Conservation (phyloP, 2,888 invertebrate species). For the Hypolimnas misippus region DNA sequence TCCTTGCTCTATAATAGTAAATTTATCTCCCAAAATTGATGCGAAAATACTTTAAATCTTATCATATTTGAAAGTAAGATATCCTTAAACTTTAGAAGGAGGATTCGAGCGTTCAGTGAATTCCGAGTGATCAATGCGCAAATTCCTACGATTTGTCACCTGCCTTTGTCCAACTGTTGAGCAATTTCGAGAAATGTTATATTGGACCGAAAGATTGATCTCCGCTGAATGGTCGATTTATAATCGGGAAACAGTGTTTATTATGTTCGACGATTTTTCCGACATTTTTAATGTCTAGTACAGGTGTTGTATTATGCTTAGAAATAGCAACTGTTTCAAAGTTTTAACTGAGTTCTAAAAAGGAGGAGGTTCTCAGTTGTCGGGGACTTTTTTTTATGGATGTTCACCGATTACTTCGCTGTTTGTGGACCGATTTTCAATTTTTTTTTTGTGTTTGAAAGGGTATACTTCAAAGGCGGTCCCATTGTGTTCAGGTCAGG, state of each 20-base stretch:
- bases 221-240: conserved; percentile 14
- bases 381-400: too few relatives aligned
- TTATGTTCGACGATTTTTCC: conserved; percentile 2
- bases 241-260: conserved; percentile 2
- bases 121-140: conserved; percentile 25
- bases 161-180: conserved; percentile 37
- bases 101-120: conserved; percentile 19
- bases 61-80: conserved; percentile 6
- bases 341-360: too few relatives aligned
- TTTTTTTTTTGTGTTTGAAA: too few relatives aligned
- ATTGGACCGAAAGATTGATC: conserved; percentile 24
- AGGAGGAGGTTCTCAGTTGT: too few relatives aligned
- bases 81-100: conserved; percentile 4
- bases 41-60: conserved; percentile 2
- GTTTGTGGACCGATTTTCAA: too few relatives aligned
- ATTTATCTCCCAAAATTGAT: neutral
- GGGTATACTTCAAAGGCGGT: too few relatives aligned
- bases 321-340: too few relatives aligned
- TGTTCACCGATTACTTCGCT: too few relatives aligned
- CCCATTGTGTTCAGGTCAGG: too few relatives aligned
- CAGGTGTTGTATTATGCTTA: too few relatives aligned
- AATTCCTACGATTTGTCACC: conserved; percentile 36
- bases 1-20: neutral
- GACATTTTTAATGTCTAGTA: too few relatives aligned
- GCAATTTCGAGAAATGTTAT: conserved; percentile 33